Base-by-base conservation (phyloP, 2,113 vertebrate species). In the Phalacrocorax carbo region DNA sequence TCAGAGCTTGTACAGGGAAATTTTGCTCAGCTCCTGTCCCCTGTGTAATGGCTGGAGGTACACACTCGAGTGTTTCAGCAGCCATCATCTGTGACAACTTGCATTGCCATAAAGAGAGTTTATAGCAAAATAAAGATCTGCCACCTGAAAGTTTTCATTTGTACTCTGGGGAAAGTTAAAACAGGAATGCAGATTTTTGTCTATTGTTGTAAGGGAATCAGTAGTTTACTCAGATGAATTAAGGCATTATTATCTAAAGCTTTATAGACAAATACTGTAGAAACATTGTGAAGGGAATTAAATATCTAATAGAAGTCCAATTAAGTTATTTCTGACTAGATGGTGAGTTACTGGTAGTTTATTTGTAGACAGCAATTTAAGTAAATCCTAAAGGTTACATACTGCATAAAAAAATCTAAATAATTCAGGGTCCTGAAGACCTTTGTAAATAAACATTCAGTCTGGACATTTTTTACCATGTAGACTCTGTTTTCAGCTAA, bases 211-310 rank as follows among this genome's bases (percentile, higher is more conserved):
- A 87, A 94, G 89, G 83, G 73, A 95, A 92, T 55, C 72, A 81
- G 49, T 93, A 84, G 89, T 88, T 96, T 94, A 62, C 64, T 93
- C 80, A 78, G 69, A 96, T 88, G 72, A 96, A 88, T 78, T 89
- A 86, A 87, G 42, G 60, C 71, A 82, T 76, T 86, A 77, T 93
- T 94, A 36, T 83, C 60, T 78, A 30, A 90, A 82, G 80, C 64
- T 94, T 94, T 88, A 91, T 77, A 78, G 65, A 58, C 68, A 91
- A 76, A 76, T 62, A 65, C 88, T 82, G 69, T 66, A 86, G 86
- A 82, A 95, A 92, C 55, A 75, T 65, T 84, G 68, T 76, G 69
- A 91, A 83, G 61, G 76, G 88, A 92, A 92, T 95, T 94, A 88
- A 94, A 88, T 86, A 78, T 72, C 72, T 90, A 93, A 88, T 52